These are phyloP conservation scores for Calameuta idolon DNA, from an alignment of 2,888 invertebrate species.

Conservation along the genomic window DNA sequence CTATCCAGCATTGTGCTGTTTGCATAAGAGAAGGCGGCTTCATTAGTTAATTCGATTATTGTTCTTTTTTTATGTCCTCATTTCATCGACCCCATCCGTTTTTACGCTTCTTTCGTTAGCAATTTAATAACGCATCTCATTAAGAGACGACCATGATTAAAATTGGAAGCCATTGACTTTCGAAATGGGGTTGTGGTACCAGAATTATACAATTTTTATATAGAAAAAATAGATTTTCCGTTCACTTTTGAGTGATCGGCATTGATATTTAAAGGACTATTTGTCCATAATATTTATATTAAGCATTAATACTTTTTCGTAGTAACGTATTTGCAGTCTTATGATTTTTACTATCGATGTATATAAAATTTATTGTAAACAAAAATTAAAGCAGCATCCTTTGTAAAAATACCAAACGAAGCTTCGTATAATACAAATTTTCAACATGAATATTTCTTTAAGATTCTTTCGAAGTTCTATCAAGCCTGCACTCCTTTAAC, in stretches of 20 bases:
- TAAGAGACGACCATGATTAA: constrained; percentile 20
- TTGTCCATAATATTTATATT: too few species aligned
- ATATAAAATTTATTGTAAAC: neutral
- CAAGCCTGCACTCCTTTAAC: neutral
- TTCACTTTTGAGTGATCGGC: too few species aligned
- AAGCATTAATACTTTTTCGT: too few species aligned
- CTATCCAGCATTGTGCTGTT: neutral
- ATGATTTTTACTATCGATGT: neutral
- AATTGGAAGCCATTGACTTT: neutral
- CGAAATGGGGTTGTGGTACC: neutral
- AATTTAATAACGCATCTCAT: constrained; percentile 24
- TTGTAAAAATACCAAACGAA: neutral
- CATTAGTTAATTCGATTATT: constrained; percentile 18
- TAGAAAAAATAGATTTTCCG: neutral
- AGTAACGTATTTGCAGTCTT: neutral
- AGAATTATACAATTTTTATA: neutral
- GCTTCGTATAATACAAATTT: neutral
- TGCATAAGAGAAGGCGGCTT: constrained; percentile 9
- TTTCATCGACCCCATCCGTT: neutral
- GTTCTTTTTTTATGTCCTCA: neutral
- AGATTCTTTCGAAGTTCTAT: neutral
- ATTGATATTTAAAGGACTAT: neutral
- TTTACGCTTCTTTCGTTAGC: constrained; percentile 9
- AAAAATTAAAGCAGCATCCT: neutral
- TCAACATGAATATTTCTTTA: neutral